These are phyloP conservation scores for Isurus oxyrinchus DNA, from an alignment of 2,113 vertebrate species.

Conservation along the genomic window DNA sequence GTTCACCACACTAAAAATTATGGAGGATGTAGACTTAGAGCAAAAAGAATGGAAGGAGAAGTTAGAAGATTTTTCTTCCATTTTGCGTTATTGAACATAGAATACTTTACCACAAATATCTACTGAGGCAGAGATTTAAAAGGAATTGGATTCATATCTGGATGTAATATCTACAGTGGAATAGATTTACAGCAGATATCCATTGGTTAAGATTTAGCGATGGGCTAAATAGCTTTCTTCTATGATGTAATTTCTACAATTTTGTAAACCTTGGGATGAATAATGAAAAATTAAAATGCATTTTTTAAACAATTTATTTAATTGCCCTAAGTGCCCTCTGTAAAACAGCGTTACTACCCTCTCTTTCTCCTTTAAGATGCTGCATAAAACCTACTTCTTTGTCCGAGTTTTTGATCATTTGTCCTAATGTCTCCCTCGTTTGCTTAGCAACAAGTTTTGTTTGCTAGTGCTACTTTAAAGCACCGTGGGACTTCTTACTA, in stretches of 20 bases:
- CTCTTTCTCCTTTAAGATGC: not conserved
- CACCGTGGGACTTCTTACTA: not conserved
- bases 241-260: not conserved
- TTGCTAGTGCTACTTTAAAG: not conserved
- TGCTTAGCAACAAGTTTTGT: not conserved
- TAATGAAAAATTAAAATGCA: not conserved
- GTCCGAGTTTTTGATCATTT: not conserved
- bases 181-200: too few species aligned
- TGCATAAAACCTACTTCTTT: not conserved
- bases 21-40: not conserved
- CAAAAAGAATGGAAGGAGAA: not conserved
- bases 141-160: too few species aligned
- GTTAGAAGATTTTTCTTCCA: not conserved
- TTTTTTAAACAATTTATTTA: not conserved
- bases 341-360: not conserved
- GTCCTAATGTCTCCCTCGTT: not conserved
- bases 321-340: not conserved
- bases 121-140: too few species aligned
- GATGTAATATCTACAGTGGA: too few species aligned
- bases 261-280: not conserved
- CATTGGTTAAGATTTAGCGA: too few species aligned
- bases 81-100: not conserved
- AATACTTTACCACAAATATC: not conserved
- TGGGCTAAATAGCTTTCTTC: too few species aligned
- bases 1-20: not conserved